Evolutionary conservation across 2,113 vertebrate species (phyloP).

Genomic region (Perca flavescens): DNA sequence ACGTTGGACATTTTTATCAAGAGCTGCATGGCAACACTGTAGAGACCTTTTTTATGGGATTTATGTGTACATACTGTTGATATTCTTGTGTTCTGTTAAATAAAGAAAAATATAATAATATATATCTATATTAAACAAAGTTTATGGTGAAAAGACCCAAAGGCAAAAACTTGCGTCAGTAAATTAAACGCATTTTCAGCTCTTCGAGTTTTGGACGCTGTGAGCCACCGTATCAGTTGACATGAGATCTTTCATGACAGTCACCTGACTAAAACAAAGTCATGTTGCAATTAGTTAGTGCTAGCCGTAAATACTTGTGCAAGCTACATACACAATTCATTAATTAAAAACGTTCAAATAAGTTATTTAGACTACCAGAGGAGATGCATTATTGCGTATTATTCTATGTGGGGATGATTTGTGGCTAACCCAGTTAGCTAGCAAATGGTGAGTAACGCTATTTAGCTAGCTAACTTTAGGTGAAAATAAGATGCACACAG

Average conservation of each 20-base stretch:
- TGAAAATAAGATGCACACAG: not conserved
- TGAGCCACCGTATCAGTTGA: constrained; percentile 69
- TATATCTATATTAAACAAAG: too few relatives aligned
- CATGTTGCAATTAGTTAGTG: not conserved
- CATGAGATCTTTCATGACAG: constrained; percentile 22
- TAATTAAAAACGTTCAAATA: not conserved
- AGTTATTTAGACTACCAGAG: not conserved
- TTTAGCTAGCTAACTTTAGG: not conserved
- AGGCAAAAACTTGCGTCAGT: not conserved
- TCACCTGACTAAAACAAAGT: constrained; percentile 81
- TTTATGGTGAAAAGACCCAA: not conserved
- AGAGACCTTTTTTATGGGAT: too few relatives aligned
- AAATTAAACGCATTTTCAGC: constrained; percentile 3
- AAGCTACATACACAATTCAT: not conserved
- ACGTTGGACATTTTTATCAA: too few relatives aligned
- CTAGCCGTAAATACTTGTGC: not conserved
- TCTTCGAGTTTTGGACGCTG: constrained; percentile 27
- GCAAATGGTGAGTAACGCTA: constrained; percentile 41
- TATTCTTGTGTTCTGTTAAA: too few relatives aligned
- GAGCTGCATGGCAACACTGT: too few relatives aligned
- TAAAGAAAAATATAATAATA: too few relatives aligned
- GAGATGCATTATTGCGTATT: not conserved
- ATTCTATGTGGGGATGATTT: not conserved
- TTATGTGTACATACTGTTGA: too few relatives aligned
- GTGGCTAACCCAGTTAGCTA: constrained; percentile 26